phyloP scores from a whole-genome alignment of 2,113 vertebrate species.

The Macrotus californicus region DNA sequence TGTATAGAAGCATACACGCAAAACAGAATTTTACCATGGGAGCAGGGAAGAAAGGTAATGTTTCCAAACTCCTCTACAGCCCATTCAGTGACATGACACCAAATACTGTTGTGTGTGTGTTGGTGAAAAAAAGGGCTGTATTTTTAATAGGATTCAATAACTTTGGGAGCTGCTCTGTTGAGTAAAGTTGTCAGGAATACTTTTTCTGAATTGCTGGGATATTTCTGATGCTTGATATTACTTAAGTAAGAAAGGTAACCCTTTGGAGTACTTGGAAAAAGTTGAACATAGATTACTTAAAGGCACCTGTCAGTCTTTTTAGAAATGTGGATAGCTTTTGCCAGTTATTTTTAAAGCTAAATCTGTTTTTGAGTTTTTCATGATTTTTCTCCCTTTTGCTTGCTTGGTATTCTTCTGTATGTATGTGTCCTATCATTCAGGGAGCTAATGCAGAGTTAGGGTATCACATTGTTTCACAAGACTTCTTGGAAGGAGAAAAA shows the following conservation, averaged over 20 bases:
- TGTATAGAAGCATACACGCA: not conserved
- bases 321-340: not conserved
- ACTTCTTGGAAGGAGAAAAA: not conserved
- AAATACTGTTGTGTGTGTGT: not conserved
- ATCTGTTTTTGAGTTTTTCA: not conserved
- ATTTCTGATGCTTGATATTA: not conserved
- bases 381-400: not conserved
- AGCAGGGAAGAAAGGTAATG: not conserved
- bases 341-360: not conserved
- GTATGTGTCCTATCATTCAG: not conserved
- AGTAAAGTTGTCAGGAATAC: not conserved
- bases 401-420: not conserved
- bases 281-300: not conserved
- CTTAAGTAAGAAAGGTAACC: not conserved
- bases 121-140: not conserved
- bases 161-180: not conserved
- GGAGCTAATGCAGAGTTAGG: not conserved
- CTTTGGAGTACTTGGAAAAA: not conserved
- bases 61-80: not conserved
- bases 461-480: not conserved
- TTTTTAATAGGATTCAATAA: not conserved
- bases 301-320: not conserved
- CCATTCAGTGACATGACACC: not conserved
- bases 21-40: not conserved
- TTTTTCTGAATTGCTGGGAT: not conserved